phyloP scores from a whole-genome alignment of 2,888 invertebrate genomes.

The Masnerella sp. region DNA sequence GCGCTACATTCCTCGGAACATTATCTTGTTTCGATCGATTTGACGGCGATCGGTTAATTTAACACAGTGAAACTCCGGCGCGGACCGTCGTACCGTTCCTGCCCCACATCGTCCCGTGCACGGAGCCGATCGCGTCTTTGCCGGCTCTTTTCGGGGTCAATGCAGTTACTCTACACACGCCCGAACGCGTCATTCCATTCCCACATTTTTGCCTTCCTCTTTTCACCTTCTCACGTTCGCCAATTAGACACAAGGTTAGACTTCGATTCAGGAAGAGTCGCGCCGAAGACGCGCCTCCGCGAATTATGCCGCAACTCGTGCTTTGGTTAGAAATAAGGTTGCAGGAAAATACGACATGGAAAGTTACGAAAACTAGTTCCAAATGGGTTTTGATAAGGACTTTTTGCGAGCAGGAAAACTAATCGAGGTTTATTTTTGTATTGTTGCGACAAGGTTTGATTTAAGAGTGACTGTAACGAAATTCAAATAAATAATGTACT shows the following conservation, averaged over 20 bases:
- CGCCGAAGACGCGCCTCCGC: conserved; percentile 3
- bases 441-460: too few relatives aligned
- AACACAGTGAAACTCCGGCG: conserved; percentile 70
- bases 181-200: conserved; percentile 51
- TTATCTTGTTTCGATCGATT: conserved; percentile 72
- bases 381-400: too few relatives aligned
- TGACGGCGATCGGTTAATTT: conserved; percentile 71
- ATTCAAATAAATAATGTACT: too few relatives aligned
- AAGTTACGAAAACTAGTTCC: too few relatives aligned
- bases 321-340: too few relatives aligned
- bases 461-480: too few relatives aligned
- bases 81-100: conserved; percentile 57
- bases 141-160: conserved; percentile 61
- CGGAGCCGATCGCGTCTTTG: conserved; percentile 44
- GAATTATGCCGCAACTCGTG: neutral
- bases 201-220: conserved; percentile 35
- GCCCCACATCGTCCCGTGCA: conserved; percentile 58
- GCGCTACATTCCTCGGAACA: conserved; percentile 69
- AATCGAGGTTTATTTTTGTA: too few relatives aligned
- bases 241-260: conserved; percentile 39
- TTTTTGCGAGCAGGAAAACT: too few relatives aligned
- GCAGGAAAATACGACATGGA: too few relatives aligned
- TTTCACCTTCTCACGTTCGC: conserved; percentile 46
- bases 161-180: conserved; percentile 52
- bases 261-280: conserved; percentile 12